Evolutionary conservation across 2,888 invertebrate species (phyloP), one percentile per base, ranked within the genome.

Genomic region (Tenthredo amoena): DNA sequence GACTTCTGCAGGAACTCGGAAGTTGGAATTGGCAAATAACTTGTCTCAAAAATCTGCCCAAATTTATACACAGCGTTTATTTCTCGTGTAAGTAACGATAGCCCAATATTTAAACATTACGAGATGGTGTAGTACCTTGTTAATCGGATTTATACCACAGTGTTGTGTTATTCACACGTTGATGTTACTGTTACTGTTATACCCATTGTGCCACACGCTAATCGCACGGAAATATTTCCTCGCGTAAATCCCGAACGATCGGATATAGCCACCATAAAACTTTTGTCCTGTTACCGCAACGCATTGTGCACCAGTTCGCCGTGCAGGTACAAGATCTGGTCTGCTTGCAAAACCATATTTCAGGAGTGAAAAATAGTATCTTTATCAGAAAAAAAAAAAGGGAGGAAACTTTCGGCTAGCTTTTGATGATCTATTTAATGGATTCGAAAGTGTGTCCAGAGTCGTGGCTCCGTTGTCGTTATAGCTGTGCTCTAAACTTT

Each of bases 171-270:
- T 74, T 74, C 74, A 74, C 74, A 43, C 40, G 40, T 43, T 31
- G 74, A 74, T 74, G 26, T 74, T 74, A 58, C 58, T 37, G n/a
- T 21, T 18, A 71, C 37, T 34, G 55, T 55, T 55, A 26, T 26
- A n/a, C 34, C 79, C 79, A 62, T 58, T 79, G 79, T 79, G 18
- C 58, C n/a, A 6, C 26, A 77, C 40, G 55, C 79, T 62, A 81
- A 58, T 81, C 62, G 79, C 12, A 62, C 58, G 37, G 62, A 58
- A 81, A 26, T 81, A 62, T 58, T 81, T 62, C 37, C 81, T 37
- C 31, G 40, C 40, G 34, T 81, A 40, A 40, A 62, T 62, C 37
- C 62, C 40, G 6, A 62, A 40, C 40, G 62, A 81, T 58, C 58
- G 62, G 62, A 81, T 81, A 62, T 40, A 58, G 21, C 2, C 9